Percentiles rank a stretch among this genome's conserved stretches.
Conservation (phyloP, 2,888 invertebrate species). For the Acanthosepion pharaonis region DNA sequence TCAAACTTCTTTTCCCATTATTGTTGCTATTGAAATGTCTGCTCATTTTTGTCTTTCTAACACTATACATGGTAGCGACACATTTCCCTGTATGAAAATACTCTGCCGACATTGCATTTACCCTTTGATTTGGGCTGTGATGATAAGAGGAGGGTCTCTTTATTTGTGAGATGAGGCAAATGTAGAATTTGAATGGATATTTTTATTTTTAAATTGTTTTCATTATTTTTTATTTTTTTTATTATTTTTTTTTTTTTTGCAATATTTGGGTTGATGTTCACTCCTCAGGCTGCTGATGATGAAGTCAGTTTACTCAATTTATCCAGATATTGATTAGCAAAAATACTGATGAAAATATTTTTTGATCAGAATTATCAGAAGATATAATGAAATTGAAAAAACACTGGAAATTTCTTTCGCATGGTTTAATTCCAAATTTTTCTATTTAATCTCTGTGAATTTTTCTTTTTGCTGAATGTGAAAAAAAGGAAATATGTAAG, state of each 20-base stretch:
- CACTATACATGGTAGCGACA: slow-evolving; percentile 37
- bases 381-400: not conserved
- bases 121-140: not conserved
- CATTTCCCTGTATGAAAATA: not conserved
- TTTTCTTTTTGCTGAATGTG: not conserved
- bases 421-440: not conserved
- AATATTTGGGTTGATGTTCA: not conserved
- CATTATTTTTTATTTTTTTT: not conserved
- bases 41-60: not conserved
- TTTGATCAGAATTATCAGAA: not conserved
- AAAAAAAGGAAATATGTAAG: not conserved
- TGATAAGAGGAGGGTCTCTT: not conserved
- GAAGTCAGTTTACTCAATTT: not conserved
- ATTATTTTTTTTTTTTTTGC: not conserved
- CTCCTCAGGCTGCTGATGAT: not conserved
- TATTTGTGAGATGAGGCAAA: not conserved
- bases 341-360: not conserved
- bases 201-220: not conserved
- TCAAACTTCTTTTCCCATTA: not conserved
- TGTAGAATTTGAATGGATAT: not conserved
- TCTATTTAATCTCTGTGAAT: not conserved
- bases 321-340: not conserved
- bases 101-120: slow-evolving; percentile 36
- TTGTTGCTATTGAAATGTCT: slow-evolving; percentile 42
- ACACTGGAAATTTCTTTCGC: not conserved